phyloP scores from a whole-genome alignment of 2,113 vertebrate species.

The Nerophis ophidion region DNA sequence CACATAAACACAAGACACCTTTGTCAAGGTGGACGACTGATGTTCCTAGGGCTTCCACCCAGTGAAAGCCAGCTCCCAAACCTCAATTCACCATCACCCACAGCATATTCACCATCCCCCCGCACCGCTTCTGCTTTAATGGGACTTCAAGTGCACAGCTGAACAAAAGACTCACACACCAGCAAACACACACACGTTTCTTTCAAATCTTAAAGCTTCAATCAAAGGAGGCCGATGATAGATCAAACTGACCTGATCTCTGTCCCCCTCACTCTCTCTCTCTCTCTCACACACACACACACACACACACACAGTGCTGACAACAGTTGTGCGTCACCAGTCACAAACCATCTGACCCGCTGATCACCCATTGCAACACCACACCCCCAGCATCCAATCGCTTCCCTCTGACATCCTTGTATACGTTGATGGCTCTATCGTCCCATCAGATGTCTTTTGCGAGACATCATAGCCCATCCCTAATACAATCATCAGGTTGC shows the following conservation, averaged over 20 bases:
- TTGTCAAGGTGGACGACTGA: constrained; percentile 29
- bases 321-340: constrained; percentile 5
- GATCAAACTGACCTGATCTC: constrained; percentile 23
- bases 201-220: constrained; percentile 32
- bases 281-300: constrained; percentile 8
- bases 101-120: constrained; percentile 32
- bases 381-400: constrained; percentile 10
- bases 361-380: constrained; percentile 28
- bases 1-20: constrained; percentile 25
- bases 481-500: constrained; percentile 6
- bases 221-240: constrained; percentile 14
- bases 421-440: constrained; percentile 7
- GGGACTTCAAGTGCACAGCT: constrained; percentile 36
- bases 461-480: constrained; percentile 8
- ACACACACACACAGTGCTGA: constrained; percentile 4
- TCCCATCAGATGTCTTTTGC: constrained; percentile 8
- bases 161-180: constrained; percentile 35
- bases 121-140: constrained; percentile 35
- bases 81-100: constrained; percentile 3
- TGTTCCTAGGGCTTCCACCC: constrained; percentile 38
- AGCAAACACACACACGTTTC: constrained; percentile 18
- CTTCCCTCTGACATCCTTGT: constrained; percentile 5
- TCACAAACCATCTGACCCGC: constrained; percentile 30
- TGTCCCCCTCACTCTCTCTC: constrained; percentile 15
- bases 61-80: constrained; percentile 45